Evolutionary conservation across 2,113 vertebrate species (phyloP), one percentile per base, ranked within the genome.

Genomic region (Crotalus tigris): DNA sequence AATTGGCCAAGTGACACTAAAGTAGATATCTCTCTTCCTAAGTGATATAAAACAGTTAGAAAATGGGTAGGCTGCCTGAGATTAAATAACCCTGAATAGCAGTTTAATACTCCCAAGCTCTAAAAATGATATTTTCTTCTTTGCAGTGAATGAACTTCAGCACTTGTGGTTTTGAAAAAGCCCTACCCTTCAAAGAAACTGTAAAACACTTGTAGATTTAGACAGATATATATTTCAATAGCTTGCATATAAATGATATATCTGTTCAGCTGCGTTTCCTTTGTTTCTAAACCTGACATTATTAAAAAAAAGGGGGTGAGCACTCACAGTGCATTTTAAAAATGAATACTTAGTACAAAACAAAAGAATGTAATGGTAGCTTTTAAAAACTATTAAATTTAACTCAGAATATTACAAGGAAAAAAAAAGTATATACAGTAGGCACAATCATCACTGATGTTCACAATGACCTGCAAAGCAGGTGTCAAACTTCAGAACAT

Each of bases 1-100:
- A 87, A 95, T 93, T 94, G 95, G 95, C 93, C 95, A 26, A 90
- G 95, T 95, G 92, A 94, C 95, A 97, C 97, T 97, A 97, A 97
- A 97, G 97, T 89, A 7, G 1, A 92, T 92, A 5, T 93, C 90
- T 95, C 85, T 17, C 94, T 95, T 93, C 94, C 93, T 69, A 92
- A 93, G 55, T 1, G 29, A 96, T 95, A 87, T 94, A 97, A 93
- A 97, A 95, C 94, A 86, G 95, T 95, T 96, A 0, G 0, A 95
- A 97, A 97, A 95, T 26, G 88, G 91, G 94, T 95, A 51, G 85
- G 88, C 81, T 95, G 57, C n/a, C 0, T 0, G 85, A 96, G 95
- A 96, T 96, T 96, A 96, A 97, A 96, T 97, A 95, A 81, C 87
- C 59, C 92, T 92, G 85, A 94, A 93, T 93, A 94, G 94, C 93